These are phyloP conservation scores for Euproctis similis DNA, from an alignment of 2,888 invertebrate genomes.

Conservation along the genomic window DNA sequence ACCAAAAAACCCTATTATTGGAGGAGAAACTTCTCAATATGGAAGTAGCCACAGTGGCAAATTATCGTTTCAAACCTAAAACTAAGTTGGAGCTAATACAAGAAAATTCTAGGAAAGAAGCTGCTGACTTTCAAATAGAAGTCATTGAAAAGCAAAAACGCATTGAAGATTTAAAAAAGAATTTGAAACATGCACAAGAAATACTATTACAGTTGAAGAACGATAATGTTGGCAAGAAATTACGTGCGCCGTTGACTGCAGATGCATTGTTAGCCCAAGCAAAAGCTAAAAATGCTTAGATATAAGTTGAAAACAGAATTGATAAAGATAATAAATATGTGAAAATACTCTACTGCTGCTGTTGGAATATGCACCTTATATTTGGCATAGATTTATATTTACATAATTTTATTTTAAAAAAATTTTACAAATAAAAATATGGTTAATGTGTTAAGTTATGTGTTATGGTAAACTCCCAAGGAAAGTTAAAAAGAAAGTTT, in stretches of 20 bases:
- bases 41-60: constrained; percentile 44
- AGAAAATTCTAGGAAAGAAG: constrained; percentile 34
- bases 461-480: too few species aligned
- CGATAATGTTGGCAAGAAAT: constrained; percentile 36
- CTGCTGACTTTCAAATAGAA: constrained; percentile 41
- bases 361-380: too few species aligned
- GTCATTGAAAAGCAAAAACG: constrained; percentile 31
- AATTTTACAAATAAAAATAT: too few species aligned
- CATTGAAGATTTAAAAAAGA: constrained; percentile 33
- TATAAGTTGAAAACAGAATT: too few species aligned
- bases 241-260: constrained; percentile 40
- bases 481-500: too few species aligned
- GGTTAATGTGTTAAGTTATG: too few species aligned
- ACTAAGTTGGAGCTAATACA: constrained; percentile 26
- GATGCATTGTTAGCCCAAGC: constrained; percentile 41
- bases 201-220: constrained; percentile 44
- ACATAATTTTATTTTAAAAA: too few species aligned
- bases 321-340: too few species aligned
- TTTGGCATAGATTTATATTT: too few species aligned
- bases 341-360: too few species aligned
- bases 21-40: constrained; percentile 54
- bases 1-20: constrained; percentile 42
- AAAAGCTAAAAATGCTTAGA: constrained; percentile 33
- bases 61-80: constrained; percentile 45
- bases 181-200: constrained; percentile 39